A percentile compares a stretch with the other conserved stretches of the same genome.
These are phyloP conservation scores for Neosilurus hyrtlii DNA, from an alignment of 2,797 vertebrate genomes.

Conservation along the genomic window DNA sequence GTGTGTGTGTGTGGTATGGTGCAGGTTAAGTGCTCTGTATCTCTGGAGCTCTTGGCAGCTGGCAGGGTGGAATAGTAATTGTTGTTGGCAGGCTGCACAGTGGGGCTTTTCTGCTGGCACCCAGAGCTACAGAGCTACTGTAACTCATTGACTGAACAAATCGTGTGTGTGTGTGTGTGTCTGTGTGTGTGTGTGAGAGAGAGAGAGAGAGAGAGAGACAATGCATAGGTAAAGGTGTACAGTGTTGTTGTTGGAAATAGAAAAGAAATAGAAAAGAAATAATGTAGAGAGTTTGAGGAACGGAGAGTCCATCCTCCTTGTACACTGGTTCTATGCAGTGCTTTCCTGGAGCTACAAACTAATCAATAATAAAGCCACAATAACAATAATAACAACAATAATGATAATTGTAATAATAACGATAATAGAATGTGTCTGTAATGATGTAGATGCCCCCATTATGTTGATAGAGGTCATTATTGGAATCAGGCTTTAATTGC, in stretches of 20 bases:
- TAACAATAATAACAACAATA: constrained; percentile 49
- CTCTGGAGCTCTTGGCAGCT: constrained; percentile 55
- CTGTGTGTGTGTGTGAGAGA: constrained; percentile 16
- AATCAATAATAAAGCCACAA: constrained; percentile 45
- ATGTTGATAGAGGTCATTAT: constrained; percentile 58
- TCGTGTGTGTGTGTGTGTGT: constrained; percentile 40
- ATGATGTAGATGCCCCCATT: constrained; percentile 53
- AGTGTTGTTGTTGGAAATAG: not conserved
- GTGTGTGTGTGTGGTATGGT: constrained; percentile 49
- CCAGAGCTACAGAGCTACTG: constrained; percentile 51
- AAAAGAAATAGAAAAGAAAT: not conserved
- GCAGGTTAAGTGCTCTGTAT: constrained; percentile 56
- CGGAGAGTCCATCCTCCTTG: constrained; percentile 48
- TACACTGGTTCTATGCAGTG: not conserved
- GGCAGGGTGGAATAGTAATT: constrained; percentile 66
- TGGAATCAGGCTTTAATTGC: constrained; percentile 57
- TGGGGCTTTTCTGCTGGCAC: constrained; percentile 67
- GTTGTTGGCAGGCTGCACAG: constrained; percentile 66
- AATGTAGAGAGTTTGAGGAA: not conserved
- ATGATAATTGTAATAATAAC: constrained; percentile 53
- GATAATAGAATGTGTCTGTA: constrained; percentile 53
- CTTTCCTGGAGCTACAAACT: constrained; percentile 41
- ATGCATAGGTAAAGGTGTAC: constrained; percentile 48
- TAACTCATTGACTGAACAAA: constrained; percentile 60
- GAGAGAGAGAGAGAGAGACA: constrained; percentile 46